phyloP scores from a whole-genome alignment of 2,888 invertebrate species.

The Gortyna flavago region DNA sequence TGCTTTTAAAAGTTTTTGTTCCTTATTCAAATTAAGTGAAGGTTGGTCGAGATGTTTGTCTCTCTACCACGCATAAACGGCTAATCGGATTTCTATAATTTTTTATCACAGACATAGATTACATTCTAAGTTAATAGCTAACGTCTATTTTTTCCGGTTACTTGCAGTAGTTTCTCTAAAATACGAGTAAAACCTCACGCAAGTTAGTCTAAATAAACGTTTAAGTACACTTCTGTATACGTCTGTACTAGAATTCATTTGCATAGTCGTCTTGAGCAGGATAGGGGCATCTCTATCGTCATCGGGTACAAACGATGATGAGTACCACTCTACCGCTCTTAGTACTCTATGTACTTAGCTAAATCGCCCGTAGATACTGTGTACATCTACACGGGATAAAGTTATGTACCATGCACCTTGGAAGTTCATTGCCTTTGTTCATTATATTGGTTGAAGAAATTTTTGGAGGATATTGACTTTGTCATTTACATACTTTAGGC shows the following conservation, averaged over 20 bases:
- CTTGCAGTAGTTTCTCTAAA: not conserved
- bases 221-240: conserved; percentile 20
- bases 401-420: conserved; percentile 8
- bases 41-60: not conserved
- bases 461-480: conserved; percentile 12
- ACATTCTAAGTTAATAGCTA: not conserved
- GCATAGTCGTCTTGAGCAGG: conserved; percentile 56
- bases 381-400: conserved; percentile 27
- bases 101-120: not conserved
- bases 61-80: not conserved
- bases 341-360: conserved; percentile 55
- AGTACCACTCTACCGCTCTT: conserved; percentile 52
- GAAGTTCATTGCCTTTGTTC: conserved; percentile 11
- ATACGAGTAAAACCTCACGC: no score
- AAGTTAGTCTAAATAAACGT: not conserved
- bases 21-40: conserved; percentile 1
- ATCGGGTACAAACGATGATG: conserved; percentile 55
- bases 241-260: conserved; percentile 56
- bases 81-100: not conserved
- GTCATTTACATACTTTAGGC: not conserved
- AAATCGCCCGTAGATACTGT: conserved; percentile 48
- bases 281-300: conserved; percentile 60
- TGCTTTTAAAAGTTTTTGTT: conserved; percentile 24
- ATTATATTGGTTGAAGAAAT: not conserved
- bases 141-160: not conserved